Conservation (phyloP, 1,140 invertebrate genomes). For the Bicyclus anynana region DNA sequence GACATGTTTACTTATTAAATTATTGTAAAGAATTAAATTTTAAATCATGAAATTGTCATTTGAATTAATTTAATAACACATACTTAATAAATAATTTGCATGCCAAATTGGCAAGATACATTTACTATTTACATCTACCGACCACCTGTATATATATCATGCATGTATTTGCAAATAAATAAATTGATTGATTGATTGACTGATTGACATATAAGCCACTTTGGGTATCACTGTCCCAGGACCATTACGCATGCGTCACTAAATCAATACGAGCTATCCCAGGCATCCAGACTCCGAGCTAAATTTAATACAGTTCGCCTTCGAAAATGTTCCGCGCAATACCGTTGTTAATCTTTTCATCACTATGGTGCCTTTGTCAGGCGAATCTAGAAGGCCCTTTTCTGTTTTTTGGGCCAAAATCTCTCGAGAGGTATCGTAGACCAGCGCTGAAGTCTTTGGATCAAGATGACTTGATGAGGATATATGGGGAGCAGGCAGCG, state of each 20-base stretch:
- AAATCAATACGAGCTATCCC: conserved; percentile 22
- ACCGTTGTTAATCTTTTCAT: conserved; percentile 5
- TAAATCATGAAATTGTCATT: too few species aligned
- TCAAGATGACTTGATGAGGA: conserved; percentile 67
- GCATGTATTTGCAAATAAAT: too few species aligned
- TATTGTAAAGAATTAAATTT: too few species aligned
- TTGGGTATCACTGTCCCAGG: too few species aligned
- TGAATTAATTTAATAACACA: too few species aligned
- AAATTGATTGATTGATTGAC: too few species aligned
- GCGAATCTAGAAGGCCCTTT: conserved; percentile 77
- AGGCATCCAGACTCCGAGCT: background rate
- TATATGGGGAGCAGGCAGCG: conserved; percentile 64
- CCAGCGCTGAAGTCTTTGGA: conserved; percentile 71
- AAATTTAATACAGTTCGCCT: background rate
- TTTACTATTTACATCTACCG: too few species aligned
- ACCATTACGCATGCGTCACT: background rate
- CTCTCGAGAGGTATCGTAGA: conserved; percentile 61
- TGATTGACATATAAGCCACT: too few species aligned
- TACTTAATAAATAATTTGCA: too few species aligned
- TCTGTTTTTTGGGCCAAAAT: conserved; percentile 77
- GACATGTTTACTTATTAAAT: too few species aligned
- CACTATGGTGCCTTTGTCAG: conserved; percentile 27
- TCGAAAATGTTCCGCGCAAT: conserved; percentile 5
- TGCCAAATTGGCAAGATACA: too few species aligned
- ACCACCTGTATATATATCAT: too few species aligned